Evolutionary conservation across 2,113 vertebrate species (phyloP).

Genomic region (Girardinichthys multiradiatus): DNA sequence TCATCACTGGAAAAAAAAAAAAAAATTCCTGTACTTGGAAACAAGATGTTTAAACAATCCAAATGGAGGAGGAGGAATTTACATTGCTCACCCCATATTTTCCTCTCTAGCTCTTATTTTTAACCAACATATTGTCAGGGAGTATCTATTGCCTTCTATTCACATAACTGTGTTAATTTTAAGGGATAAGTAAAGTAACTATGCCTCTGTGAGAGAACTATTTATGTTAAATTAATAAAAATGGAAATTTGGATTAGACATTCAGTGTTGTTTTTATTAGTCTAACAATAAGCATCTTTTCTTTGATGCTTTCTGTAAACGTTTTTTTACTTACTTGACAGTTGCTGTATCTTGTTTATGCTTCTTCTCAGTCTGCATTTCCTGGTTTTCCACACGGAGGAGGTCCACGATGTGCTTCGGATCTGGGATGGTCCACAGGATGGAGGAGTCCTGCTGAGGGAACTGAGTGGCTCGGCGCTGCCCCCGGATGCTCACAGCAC

Average conservation of each 20-base stretch:
- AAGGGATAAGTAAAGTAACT: too few species aligned
- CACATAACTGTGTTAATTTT: too few species aligned
- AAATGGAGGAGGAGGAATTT: too few species aligned
- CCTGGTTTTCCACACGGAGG: constrained; percentile 96
- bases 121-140: too few species aligned
- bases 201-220: too few species aligned
- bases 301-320: background rate
- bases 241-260: background rate
- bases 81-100: background rate
- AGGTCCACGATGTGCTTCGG: constrained; percentile 92
- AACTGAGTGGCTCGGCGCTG: constrained; percentile 87
- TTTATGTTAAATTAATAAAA: background rate
- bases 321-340: background rate
- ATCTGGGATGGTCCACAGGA: constrained; percentile 97
- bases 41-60: too few species aligned
- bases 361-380: constrained; percentile 88
- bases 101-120: background rate
- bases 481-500: constrained; percentile 93
- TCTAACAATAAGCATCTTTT: background rate
- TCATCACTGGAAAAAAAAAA: too few species aligned
- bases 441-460: constrained; percentile 90
- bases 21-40: too few species aligned
- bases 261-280: background rate
- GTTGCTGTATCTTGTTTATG: background rate
- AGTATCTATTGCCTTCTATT: too few species aligned